These are phyloP conservation scores for Liparis tanakae DNA, from an alignment of 2,797 vertebrate genomes.

Conservation along the genomic window DNA sequence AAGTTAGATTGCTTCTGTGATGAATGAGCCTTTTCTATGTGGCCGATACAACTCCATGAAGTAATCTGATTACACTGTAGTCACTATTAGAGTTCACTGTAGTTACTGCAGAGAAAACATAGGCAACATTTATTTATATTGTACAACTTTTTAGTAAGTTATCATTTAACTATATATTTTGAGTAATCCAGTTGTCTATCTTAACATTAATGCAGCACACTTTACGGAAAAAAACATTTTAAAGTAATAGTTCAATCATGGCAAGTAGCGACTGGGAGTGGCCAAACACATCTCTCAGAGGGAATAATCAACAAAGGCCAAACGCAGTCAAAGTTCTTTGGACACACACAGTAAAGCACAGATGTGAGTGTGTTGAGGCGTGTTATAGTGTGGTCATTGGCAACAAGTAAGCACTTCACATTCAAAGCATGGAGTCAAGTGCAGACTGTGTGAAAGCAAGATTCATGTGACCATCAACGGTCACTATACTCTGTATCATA, in stretches of 20 bases:
- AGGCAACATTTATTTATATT: too few species aligned
- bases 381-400: slow-evolving; percentile 78
- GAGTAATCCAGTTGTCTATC: not conserved
- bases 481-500: not conserved
- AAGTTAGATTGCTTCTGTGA: slow-evolving; percentile 77
- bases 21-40: slow-evolving; percentile 52
- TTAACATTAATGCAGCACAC: slow-evolving; percentile 21
- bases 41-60: slow-evolving; percentile 30
- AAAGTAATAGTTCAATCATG: slow-evolving; percentile 40
- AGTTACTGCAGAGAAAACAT: not conserved
- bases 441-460: slow-evolving; percentile 24
- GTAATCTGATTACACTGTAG: slow-evolving; percentile 22
- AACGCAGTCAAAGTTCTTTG: slow-evolving; percentile 87
- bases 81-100: not conserved
- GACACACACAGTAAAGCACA: slow-evolving; percentile 91
- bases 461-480: slow-evolving; percentile 4
- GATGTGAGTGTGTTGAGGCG: slow-evolving; percentile 84
- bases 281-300: slow-evolving; percentile 88
- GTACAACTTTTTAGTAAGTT: not conserved
- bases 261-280: slow-evolving; percentile 82
- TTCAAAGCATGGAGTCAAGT: slow-evolving; percentile 26
- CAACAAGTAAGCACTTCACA: slow-evolving; percentile 46
- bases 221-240: slow-evolving; percentile 32
- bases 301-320: slow-evolving; percentile 91
- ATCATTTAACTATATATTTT: not conserved